Conservation (phyloP, 64 coral and sea anemone species). For the Pocillopora verrucosa region DNA sequence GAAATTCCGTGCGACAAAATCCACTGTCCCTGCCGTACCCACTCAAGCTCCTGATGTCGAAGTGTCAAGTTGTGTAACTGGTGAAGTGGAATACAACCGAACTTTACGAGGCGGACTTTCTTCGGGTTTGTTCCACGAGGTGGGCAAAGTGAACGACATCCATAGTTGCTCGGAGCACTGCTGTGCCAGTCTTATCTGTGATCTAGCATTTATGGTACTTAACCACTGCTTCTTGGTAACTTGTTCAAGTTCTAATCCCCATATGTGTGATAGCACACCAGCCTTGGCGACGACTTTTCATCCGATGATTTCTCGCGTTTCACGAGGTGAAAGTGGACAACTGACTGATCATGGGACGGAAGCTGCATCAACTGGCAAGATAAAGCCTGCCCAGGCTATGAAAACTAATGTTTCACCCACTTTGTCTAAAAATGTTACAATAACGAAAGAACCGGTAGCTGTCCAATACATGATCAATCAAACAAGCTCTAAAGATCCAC, state of each 20-base stretch:
- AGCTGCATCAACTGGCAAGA: background rate
- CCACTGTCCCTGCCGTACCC: background rate
- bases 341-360: background rate
- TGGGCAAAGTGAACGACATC: slow-evolving; percentile 73
- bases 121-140: slow-evolving; percentile 80
- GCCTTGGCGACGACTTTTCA: slow-evolving; percentile 69
- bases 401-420: background rate
- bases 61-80: slow-evolving; percentile 42
- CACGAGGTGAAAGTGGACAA: background rate
- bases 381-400: background rate
- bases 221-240: slow-evolving; percentile 87
- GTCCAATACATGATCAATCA: background rate
- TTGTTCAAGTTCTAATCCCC: slow-evolving; percentile 55
- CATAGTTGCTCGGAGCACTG: slow-evolving; percentile 65
- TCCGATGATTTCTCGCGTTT: slow-evolving; percentile 60
- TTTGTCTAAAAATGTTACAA: background rate
- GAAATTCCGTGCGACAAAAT: background rate
- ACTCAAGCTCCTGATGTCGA: background rate
- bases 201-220: slow-evolving; percentile 89
- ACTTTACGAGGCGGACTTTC: slow-evolving; percentile 73
- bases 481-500: background rate
- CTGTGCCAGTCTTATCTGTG: slow-evolving; percentile 77
- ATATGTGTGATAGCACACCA: slow-evolving; percentile 68
- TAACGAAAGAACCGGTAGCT: background rate
- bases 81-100: slow-evolving; percentile 50